Evolutionary conservation across 2,113 vertebrate genomes (phyloP), one percentile per base, ranked within the genome.

Genomic region (Butorides virescens): DNA sequence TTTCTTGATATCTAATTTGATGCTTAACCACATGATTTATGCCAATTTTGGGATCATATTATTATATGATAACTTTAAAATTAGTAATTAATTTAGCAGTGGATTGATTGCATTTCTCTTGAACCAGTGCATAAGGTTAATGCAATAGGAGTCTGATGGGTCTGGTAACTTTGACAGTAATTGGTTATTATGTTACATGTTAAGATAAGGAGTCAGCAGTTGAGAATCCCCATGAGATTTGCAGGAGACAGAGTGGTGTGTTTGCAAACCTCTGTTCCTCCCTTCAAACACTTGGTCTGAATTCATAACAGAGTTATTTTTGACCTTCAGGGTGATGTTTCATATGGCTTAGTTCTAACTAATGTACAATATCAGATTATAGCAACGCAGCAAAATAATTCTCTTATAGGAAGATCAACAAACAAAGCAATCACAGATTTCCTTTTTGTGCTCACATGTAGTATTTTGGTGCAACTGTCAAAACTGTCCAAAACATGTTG

Each of bases 1-100:
- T 92, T 86, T 96, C 94, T 87, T 92, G 78, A 90, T 79, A 96
- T 47, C 78, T 96, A 96, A 95, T 97, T 95, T 87, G 15, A 97
- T 97, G 93, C 42, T 92, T 96, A 97, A 66, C 55, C 92, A 94
- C 82, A 95, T 87, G 97, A 96, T 97, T 97, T 97, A 98, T 95
- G 74, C 70, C 92, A 96, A 97, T 93, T 98, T 98, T 87, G 67
- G 66, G 94, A 95, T 98, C 92, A 95, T 97, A 97, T 97, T 98
- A 97, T 97, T 97, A 97, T 98, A 98, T 96, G 94, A 96, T 97
- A 97, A 97, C 94, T 97, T 98, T 98, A 95, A 98, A 98, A 98
- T 98, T 97, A 97, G 93, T 96, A 97, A 98, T 98, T 98, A 98
- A 93, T 96, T 98, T 98, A 96, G 91, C 83, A 97, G 91, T 94